Base-by-base conservation (phyloP, 2,797 vertebrate genomes). In the Alauda arvensis region DNA sequence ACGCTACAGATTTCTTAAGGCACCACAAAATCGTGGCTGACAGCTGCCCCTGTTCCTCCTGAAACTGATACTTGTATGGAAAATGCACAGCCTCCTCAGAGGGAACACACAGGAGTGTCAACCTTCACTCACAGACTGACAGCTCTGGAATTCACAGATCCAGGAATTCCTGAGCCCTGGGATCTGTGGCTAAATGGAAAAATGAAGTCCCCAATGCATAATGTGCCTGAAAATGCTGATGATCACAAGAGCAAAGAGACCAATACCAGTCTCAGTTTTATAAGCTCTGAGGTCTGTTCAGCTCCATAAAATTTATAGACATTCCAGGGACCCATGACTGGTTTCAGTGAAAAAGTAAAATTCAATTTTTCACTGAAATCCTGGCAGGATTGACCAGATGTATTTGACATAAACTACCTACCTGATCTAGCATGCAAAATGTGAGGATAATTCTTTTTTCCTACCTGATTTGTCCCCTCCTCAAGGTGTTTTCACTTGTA, bases 11-110 rank as follows among this genome's bases (percentile, higher is more conserved):
- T 69, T 88, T 68, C 62, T 92, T 45, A 67, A 86, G 81, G 56
- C 78, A 82, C 37, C 62, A 82, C 81, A 77, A 45, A 93, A 86
- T 24, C 77, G 72, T 56, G 69, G 78, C 77, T 84, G 91, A 71
- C 76, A 84, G 87, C 88, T 87, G 83, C 59, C 79, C 68, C 85
- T 46, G 51, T 2, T 88, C 69, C 76, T 87, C 66, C 89, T 52
- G 67, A 79, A 89, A 70, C 18, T 9, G 65, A 55, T 67, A 34
- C 19, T 77, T 46, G 65, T 26, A 14, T 8, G 69, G 91, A 60
- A 82, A 63, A 71, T 2, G 1, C 13, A 25, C 8, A 57, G 59
- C 82, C 56, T 48, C 37, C 28, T 6, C 24, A 61, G 37, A 77
- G 76, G 57, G 67, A 52, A 46, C 52, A 49, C 39, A 28, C 18